These are phyloP conservation scores for Carposina sasakii DNA, from an alignment of 1,140 invertebrate species.

Conservation along the genomic window DNA sequence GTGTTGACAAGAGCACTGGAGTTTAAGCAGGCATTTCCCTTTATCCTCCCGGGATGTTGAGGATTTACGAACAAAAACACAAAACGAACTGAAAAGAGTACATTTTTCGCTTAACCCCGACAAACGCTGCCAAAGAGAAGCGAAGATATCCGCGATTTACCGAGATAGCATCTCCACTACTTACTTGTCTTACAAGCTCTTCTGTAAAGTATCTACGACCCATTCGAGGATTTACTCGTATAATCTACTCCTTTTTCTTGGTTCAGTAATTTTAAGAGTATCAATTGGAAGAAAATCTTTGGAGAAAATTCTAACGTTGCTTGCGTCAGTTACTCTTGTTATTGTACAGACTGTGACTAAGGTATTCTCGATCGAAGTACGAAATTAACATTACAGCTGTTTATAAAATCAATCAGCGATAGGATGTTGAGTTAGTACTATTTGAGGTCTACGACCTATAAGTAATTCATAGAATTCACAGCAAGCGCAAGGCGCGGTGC, in stretches of 20 bases:
- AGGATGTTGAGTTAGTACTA: too few relatives aligned
- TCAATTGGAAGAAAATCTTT: too few relatives aligned
- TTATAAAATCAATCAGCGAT: too few relatives aligned
- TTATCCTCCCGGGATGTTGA: conserved; percentile 42
- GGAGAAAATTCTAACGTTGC: too few relatives aligned
- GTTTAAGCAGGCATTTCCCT: conserved; percentile 45
- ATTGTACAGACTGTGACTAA: too few relatives aligned
- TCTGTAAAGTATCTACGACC: conserved; percentile 16
- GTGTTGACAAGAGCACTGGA: conserved; percentile 38
- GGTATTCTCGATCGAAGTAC: too few relatives aligned
- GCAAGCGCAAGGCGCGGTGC: conserved; percentile 57
- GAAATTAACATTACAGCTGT: too few relatives aligned
- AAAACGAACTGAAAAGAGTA: conserved; percentile 19
- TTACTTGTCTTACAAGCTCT: conserved; percentile 32
- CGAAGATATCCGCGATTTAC: conserved; percentile 20
- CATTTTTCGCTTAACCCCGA: conserved; percentile 20
- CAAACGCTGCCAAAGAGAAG: conserved; percentile 28
- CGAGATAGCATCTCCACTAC: conserved; percentile 24
- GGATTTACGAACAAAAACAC: conserved; percentile 39
- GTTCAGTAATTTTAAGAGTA: too few relatives aligned
- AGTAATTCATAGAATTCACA: conserved; percentile 70
- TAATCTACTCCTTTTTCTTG: too few relatives aligned
- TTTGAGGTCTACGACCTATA: conserved; percentile 65
- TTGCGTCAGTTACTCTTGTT: too few relatives aligned
- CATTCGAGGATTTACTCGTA: conserved; percentile 17